These are phyloP conservation scores for Hypotaenidia okinawae DNA, from an alignment of 2,797 vertebrate species.

Conservation along the genomic window DNA sequence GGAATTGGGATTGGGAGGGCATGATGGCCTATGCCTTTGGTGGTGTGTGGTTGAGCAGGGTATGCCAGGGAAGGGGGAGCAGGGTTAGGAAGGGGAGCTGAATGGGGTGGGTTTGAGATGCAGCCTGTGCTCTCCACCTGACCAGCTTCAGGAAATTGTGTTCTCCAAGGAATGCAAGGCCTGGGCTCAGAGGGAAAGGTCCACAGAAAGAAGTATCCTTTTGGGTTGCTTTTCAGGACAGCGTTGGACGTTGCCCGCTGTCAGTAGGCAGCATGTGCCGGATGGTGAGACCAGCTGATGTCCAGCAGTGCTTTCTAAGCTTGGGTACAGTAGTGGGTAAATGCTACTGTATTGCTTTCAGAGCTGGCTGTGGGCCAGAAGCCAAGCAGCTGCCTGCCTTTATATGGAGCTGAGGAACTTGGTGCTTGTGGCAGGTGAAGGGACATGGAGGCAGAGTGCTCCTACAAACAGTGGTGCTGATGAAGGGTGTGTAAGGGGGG, in stretches of 20 bases:
- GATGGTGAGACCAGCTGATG: not conserved
- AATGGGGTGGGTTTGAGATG: not conserved
- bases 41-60: not conserved
- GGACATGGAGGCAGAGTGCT: not conserved
- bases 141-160: not conserved
- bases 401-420: not conserved
- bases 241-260: rapidly evolving
- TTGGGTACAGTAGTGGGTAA: not conserved
- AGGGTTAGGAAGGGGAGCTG: not conserved
- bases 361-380: not conserved
- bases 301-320: not conserved
- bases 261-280: not conserved
- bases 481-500: not conserved
- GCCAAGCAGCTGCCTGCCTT: not conserved
- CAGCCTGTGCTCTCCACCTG: not conserved
- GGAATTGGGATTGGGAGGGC: not conserved
- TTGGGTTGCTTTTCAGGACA: not conserved
- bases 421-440: rapidly evolving
- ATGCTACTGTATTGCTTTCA: not conserved
- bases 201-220: not conserved
- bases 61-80: not conserved
- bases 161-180: not conserved
- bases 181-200: not conserved
- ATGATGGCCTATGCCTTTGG: not conserved
- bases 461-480: not conserved